Percentiles rank a stretch among this genome's conserved stretches.
Evolutionary conservation across 2,888 invertebrate genomes (phyloP).

Genomic region (Cantharis flavilabris): DNA sequence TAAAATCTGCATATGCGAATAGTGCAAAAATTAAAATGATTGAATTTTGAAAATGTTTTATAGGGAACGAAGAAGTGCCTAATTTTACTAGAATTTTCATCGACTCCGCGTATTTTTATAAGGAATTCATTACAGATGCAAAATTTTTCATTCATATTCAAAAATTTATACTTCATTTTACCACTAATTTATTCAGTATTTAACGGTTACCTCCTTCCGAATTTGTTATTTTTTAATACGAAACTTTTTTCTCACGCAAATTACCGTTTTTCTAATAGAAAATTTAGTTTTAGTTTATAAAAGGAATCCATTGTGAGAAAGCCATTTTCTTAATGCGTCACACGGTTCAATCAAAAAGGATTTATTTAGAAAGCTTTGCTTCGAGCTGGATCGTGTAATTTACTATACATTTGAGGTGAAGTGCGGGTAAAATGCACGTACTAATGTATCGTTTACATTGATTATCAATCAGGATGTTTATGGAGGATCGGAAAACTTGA

Average conservation of each 20-base stretch:
- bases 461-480: slow-evolving; percentile 49
- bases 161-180: slow-evolving; percentile 84
- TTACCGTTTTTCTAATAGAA: not conserved
- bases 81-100: not conserved
- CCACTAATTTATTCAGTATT: slow-evolving; percentile 76
- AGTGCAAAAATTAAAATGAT: not conserved
- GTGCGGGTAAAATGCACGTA: slow-evolving; percentile 48
- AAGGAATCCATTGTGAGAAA: slow-evolving; percentile 15
- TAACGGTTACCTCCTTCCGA: slow-evolving; percentile 24
- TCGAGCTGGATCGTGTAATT: slow-evolving; percentile 21
- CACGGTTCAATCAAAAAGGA: slow-evolving; percentile 30
- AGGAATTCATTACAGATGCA: slow-evolving; percentile 82
- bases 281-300: slow-evolving; percentile 8
- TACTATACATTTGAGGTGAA: slow-evolving; percentile 35
- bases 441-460: slow-evolving; percentile 55
- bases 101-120: slow-evolving; percentile 58
- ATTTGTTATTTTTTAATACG: slow-evolving; percentile 6
- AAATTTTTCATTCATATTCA: slow-evolving; percentile 89
- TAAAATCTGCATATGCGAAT: not conserved
- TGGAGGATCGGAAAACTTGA: slow-evolving; percentile 2
- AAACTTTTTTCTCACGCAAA: not conserved
- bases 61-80: not conserved
- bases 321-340: slow-evolving; percentile 26
- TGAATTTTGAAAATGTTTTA: not conserved
- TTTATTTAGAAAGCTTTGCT: slow-evolving; percentile 28